These are phyloP conservation scores for Acholoe squamosa DNA, from an alignment of 2,888 invertebrate species.

Conservation along the genomic window DNA sequence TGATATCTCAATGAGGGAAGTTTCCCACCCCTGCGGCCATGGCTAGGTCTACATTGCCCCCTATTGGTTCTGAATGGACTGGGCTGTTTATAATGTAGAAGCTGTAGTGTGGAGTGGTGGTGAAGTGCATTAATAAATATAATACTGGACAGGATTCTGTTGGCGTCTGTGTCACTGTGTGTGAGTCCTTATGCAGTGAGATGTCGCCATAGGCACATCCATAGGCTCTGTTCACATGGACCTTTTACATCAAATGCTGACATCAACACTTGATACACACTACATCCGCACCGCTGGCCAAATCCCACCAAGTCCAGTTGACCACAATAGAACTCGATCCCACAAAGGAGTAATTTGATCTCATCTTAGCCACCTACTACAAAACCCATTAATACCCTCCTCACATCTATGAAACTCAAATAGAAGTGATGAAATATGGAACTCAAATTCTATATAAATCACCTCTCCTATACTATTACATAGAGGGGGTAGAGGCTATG, in stretches of 20 bases:
- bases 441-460: no score
- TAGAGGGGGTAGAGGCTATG: no score
- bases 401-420: no score
- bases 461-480: no score
- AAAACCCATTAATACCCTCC: no score
- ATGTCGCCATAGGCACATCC: background rate
- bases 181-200: no score
- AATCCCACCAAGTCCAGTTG: no score
- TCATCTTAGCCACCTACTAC: no score
- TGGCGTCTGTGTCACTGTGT: no score
- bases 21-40: background rate
- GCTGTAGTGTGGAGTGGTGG: background rate
- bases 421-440: no score
- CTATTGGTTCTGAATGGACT: background rate
- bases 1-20: conserved; percentile 44
- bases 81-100: background rate
- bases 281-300: background rate
- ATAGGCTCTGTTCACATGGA: background rate
- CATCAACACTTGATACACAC: conserved; percentile 1
- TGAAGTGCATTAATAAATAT: conserved; percentile 33
- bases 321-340: no score
- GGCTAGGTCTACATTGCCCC: background rate
- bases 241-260: background rate
- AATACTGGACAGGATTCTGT: background rate
- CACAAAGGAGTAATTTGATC: no score